Base-by-base conservation (phyloP, 2,113 vertebrate genomes). In the Garra rufa region DNA sequence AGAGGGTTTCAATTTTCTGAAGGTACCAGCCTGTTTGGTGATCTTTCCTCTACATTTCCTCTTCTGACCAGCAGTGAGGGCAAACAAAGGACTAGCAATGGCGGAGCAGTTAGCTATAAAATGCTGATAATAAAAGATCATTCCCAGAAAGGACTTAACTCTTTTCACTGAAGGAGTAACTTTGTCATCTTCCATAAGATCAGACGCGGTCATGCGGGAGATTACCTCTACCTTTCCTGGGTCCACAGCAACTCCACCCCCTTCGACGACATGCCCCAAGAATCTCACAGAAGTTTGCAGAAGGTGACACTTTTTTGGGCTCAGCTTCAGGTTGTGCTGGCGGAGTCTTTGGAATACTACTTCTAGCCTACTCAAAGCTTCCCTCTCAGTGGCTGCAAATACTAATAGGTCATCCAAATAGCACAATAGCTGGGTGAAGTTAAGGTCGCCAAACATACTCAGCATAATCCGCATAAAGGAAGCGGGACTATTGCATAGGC, bases 231-330 rank as follows among this genome's bases (percentile, higher is more conserved):
- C 28, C 50, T 59, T 82, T 13, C 11, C 48, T 44, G 48, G 50
- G 11, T 57, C 63, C 15, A 83, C 70, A 83, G 81, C 21, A 3
- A 83, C 38, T 5, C 81, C 70, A 75, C 34, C 38, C 8, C 70
- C 52, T 14, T 11, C 17, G 4, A 83, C 28, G 9, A 83, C 1
- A 11, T 83, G 81, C 6, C 69, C 69, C 52, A 83, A n/a, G 7
- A 83, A 83, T 6, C 11, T 74, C 3, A 83, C 50, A 9, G 81
- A 83, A 11, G 69, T 74, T 1, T 6, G 69, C 70, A 83, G 6
- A 6, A 83, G 24, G 13, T 83, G 82, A 44, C 81, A 83, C n/a
- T 83, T 74, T 74, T 74, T 83, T 2, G 17, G 69, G 15, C 81
- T 74, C 5, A 82, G 34, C 15, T 82, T 82, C n/a, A 82, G 30